phyloP scores from a whole-genome alignment of 2,888 invertebrate genomes.

The Drosophila gaucha region DNA sequence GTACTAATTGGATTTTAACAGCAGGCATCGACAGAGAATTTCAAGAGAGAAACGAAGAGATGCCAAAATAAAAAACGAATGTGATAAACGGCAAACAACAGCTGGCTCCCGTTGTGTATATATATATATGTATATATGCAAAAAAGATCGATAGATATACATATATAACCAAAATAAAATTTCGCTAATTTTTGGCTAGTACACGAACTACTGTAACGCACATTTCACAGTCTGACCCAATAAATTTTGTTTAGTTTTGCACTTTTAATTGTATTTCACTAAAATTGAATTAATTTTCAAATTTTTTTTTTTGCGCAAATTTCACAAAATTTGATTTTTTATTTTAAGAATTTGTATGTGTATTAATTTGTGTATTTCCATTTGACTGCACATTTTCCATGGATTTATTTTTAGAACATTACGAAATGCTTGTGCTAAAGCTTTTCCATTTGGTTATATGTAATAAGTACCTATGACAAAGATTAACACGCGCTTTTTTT shows the following conservation, averaged over 20 bases:
- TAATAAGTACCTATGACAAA: conserved; percentile 7
- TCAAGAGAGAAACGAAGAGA: neutral
- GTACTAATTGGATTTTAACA: conserved; percentile 66
- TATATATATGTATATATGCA: neutral
- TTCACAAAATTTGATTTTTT: conserved; percentile 32
- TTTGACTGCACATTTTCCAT: conserved; percentile 66
- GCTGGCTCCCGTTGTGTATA: conserved; percentile 23
- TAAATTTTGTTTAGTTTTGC: neutral
- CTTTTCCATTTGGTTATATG: conserved; percentile 15
- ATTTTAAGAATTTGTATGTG: neutral
- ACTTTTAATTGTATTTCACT: neutral
- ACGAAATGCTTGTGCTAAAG: conserved; percentile 49
- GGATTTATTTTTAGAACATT: conserved; percentile 69
- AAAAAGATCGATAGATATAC: conserved; percentile 16
- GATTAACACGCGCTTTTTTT: conserved; percentile 20
- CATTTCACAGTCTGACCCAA: conserved; percentile 20
- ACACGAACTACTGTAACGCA: neutral
- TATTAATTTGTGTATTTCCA: conserved; percentile 36
- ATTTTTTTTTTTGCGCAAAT: conserved; percentile 27
- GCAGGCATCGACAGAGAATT: conserved; percentile 3
- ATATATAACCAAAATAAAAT: conserved; percentile 3
- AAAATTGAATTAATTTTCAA: neutral
- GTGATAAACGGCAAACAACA: conserved; percentile 31
- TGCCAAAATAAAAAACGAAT: conserved; percentile 4
- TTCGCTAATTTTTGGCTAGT: neutral